phyloP scores from a whole-genome alignment of 2,888 invertebrate genomes.

The Pseudococcus jackbeardsleyi region DNA sequence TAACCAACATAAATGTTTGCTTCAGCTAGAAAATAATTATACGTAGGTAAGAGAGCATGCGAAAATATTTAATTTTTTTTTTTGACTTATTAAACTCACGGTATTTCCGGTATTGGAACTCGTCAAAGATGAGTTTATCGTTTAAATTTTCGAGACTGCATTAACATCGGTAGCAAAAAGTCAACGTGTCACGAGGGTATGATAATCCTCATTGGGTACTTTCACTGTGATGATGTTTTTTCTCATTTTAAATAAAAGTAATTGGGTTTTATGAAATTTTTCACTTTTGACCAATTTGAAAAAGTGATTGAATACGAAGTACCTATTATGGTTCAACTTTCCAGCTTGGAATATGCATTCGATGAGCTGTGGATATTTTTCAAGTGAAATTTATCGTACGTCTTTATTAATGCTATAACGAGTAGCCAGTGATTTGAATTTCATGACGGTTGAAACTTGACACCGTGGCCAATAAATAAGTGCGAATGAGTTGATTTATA shows the following conservation, averaged over 20 bases:
- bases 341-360: background rate
- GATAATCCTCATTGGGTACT: background rate
- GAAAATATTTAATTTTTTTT: slow-evolving; percentile 23
- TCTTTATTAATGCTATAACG: background rate
- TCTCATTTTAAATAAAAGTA: background rate
- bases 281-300: background rate
- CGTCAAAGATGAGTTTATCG: background rate
- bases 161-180: background rate
- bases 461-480: slow-evolving; percentile 4
- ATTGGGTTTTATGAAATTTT: slow-evolving; percentile 14
- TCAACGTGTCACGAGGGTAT: background rate
- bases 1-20: background rate
- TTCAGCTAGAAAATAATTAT: background rate
- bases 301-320: background rate
- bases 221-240: background rate
- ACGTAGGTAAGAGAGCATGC: background rate
- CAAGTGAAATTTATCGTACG: slow-evolving; percentile 14
- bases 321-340: background rate
- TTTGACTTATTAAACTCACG: background rate
- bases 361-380: background rate
- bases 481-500: slow-evolving; percentile 8
- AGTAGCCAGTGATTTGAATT: slow-evolving; percentile 18
- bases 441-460: slow-evolving; percentile 21
- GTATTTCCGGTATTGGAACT: slow-evolving; percentile 24
- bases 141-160: slow-evolving; percentile 10